phyloP scores from a whole-genome alignment of 2,113 vertebrate species.

The Oreochromis spilurus region DNA sequence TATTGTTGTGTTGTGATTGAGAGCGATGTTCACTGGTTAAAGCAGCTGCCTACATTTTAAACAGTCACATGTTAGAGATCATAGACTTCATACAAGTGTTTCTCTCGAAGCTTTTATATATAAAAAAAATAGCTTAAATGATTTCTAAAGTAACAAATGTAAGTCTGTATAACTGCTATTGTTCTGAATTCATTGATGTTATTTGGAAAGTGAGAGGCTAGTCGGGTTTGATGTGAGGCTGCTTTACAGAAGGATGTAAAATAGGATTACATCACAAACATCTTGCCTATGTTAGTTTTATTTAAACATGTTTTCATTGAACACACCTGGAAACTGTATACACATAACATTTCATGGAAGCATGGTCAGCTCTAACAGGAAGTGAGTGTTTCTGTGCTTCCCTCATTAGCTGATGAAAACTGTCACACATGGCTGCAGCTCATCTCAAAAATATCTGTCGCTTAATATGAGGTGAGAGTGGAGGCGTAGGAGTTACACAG shows the following conservation, averaged over 20 bases:
- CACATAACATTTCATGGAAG: background rate
- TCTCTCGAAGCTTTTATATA: background rate
- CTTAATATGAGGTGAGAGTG: background rate
- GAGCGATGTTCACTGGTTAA: background rate
- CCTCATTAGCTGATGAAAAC: background rate
- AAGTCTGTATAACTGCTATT: background rate
- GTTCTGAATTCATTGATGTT: background rate
- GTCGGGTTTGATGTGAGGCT: background rate
- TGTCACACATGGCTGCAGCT: background rate
- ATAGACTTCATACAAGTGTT: background rate
- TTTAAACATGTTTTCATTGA: background rate
- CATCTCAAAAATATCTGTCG: background rate
- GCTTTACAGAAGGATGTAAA: background rate
- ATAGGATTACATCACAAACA: background rate
- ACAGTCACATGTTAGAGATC: background rate
- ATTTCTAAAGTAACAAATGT: background rate
- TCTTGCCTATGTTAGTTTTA: background rate
- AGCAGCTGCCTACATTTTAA: background rate
- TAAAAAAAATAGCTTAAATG: background rate
- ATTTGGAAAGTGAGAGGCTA: background rate
- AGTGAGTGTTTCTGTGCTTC: background rate
- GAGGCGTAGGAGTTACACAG: accelerated
- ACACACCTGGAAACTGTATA: background rate
- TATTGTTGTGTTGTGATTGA: background rate
- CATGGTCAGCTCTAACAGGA: background rate